Percentiles rank a stretch among this genome's conserved stretches.
Conservation (phyloP, 1,140 invertebrate genomes). For the Rhynchophorus ferrugineus region DNA sequence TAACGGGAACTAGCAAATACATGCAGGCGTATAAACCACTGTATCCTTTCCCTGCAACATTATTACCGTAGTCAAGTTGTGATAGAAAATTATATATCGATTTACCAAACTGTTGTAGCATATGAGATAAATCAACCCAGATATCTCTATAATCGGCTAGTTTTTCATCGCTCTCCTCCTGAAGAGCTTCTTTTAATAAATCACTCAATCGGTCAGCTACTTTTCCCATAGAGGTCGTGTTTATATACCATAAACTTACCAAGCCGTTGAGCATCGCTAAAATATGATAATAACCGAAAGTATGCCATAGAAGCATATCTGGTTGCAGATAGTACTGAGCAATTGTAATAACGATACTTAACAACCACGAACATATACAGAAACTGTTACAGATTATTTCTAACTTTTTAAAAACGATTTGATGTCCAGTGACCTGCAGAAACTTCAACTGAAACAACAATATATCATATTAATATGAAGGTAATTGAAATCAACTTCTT, state of each 20-base stretch:
- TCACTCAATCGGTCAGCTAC: slow-evolving; percentile 52
- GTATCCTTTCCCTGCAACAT: slow-evolving; percentile 49
- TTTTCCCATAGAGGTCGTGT: slow-evolving; percentile 53
- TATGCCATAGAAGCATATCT: slow-evolving; percentile 58
- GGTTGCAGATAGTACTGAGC: slow-evolving; percentile 58
- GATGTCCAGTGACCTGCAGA: slow-evolving; percentile 52
- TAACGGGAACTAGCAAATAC: slow-evolving; percentile 58
- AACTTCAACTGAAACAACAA: slow-evolving; percentile 49
- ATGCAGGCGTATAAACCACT: slow-evolving; percentile 64
- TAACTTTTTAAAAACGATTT: slow-evolving; percentile 54
- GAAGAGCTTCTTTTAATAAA: slow-evolving; percentile 51
- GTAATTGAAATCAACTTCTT: neutral
- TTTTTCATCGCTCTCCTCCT: slow-evolving; percentile 48
- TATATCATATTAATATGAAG: neutral
- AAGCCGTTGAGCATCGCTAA: slow-evolving; percentile 60
- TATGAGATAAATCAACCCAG: slow-evolving; percentile 60
- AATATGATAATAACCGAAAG: slow-evolving; percentile 58
- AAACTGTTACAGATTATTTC: slow-evolving; percentile 50
- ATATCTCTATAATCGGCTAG: slow-evolving; percentile 55
- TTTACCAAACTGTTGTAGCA: slow-evolving; percentile 58
- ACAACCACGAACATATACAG: slow-evolving; percentile 53
- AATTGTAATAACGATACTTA: slow-evolving; percentile 52
- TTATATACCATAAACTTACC: slow-evolving; percentile 55
- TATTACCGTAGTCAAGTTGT: too few species aligned
- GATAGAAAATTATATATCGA: neutral